Percentiles rank a stretch among this genome's conserved stretches.
Evolutionary conservation across 2,888 invertebrate species (phyloP).

Genomic region (Pherbina coryleti): DNA sequence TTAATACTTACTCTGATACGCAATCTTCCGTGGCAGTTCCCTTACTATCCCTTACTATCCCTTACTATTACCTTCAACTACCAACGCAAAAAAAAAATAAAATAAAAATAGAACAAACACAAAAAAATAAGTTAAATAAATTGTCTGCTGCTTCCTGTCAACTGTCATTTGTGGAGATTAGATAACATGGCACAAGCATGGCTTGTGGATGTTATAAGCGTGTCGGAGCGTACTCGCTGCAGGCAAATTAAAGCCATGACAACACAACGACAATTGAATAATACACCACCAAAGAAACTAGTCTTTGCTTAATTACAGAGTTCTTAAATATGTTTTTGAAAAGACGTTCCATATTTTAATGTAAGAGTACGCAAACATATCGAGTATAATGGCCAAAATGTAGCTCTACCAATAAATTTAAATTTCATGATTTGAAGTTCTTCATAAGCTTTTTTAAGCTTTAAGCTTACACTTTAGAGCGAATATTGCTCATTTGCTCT

Average conservation of each 20-base stretch:
- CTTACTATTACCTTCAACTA: conserved; percentile 20
- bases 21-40: neutral
- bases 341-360: neutral
- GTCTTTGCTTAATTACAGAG: neutral
- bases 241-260: neutral
- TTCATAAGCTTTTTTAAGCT: neutral
- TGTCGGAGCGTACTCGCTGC: neutral
- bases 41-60: neutral
- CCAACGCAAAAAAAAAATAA: neutral
- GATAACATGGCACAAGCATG: conserved; percentile 17
- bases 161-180: conserved; percentile 26
- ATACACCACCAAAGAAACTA: too few species aligned
- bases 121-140: neutral
- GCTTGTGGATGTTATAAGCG: conserved; percentile 5
- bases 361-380: neutral
- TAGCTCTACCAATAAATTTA: too few species aligned
- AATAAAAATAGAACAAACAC: neutral
- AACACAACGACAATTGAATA: neutral
- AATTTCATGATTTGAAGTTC: too few species aligned
- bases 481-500: neutral
- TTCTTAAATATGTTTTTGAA: neutral
- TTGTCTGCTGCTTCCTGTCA: neutral
- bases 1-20: neutral
- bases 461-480: neutral
- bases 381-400: neutral